Evolutionary conservation across 2,797 vertebrate genomes (phyloP).

Genomic region (Pampus argenteus): DNA sequence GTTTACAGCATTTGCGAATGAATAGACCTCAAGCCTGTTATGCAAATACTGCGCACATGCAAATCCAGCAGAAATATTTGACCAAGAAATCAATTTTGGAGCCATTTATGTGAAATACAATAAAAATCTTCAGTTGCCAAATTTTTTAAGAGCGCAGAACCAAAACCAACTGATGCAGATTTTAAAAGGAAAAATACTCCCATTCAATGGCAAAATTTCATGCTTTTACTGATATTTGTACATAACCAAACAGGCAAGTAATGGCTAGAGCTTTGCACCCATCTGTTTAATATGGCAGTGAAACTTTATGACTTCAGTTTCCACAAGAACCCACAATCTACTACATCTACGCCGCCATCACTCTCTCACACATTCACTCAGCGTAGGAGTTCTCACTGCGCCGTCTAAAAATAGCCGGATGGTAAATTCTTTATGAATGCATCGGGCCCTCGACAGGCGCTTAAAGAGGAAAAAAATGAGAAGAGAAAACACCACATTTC

Average conservation of each 20-base stretch:
- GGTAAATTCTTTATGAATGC: conserved; percentile 82
- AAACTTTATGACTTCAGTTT: conserved; percentile 54
- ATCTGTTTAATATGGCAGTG: conserved; percentile 51
- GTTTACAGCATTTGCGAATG: conserved; percentile 64
- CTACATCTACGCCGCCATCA: conserved; percentile 45
- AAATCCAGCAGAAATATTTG: conserved; percentile 27
- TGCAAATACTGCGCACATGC: conserved; percentile 38
- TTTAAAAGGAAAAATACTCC: neutral
- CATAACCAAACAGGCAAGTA: conserved; percentile 28
- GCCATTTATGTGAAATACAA: conserved; percentile 27
- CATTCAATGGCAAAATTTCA: conserved; percentile 4
- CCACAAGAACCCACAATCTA: conserved; percentile 47
- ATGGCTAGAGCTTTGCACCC: conserved; percentile 28
- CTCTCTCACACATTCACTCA: conserved; percentile 33
- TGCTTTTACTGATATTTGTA: conserved; percentile 17
- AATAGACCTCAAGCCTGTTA: conserved; percentile 42
- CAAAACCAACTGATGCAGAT: conserved; percentile 5
- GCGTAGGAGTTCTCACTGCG: conserved; percentile 66
- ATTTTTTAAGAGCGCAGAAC: neutral
- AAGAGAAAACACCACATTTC: conserved; percentile 62
- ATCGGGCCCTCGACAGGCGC: conserved; percentile 48
- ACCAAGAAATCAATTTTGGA: conserved; percentile 48
- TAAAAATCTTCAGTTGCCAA: conserved; percentile 8
- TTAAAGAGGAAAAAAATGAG: conserved; percentile 34
- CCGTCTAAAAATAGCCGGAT: conserved; percentile 75